Conservation (phyloP, 2,888 invertebrate genomes). For the Alviniconcha strummeri region DNA sequence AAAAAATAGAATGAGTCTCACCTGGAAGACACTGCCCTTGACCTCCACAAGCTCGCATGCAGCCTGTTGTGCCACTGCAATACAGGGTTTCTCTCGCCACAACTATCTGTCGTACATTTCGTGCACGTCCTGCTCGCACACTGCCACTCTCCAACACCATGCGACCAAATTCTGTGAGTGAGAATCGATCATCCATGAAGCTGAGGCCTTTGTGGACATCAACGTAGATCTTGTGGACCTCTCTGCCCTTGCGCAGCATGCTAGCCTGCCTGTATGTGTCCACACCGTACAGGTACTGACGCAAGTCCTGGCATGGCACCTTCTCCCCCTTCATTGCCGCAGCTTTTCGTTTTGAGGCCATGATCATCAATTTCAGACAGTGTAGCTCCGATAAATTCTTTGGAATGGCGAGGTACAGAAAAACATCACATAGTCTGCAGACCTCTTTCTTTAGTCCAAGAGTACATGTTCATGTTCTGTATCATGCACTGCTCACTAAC, state of each 20-base stretch:
- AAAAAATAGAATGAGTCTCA: slow-evolving; percentile 31
- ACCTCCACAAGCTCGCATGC: slow-evolving; percentile 64
- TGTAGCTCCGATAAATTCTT: neutral
- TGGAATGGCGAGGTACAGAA: neutral
- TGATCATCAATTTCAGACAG: neutral
- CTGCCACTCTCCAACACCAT: slow-evolving; percentile 64
- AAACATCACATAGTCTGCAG: slow-evolving; percentile 1
- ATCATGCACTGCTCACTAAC: too few species aligned
- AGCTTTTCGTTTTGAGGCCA: slow-evolving; percentile 29
- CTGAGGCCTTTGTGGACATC: slow-evolving; percentile 63
- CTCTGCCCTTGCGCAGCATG: slow-evolving; percentile 65
- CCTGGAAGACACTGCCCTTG: slow-evolving; percentile 63
- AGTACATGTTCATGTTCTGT: too few species aligned
- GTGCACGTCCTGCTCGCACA: slow-evolving; percentile 62
- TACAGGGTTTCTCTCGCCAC: slow-evolving; percentile 66
- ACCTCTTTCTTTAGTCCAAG: neutral
- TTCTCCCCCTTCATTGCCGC: slow-evolving; percentile 54
- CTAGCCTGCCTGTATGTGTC: slow-evolving; percentile 61
- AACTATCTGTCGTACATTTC: slow-evolving; percentile 66
- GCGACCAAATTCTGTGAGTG: slow-evolving; percentile 64
- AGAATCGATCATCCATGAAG: slow-evolving; percentile 64
- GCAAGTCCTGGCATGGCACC: slow-evolving; percentile 61
- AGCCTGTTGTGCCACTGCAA: slow-evolving; percentile 63
- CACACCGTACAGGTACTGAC: slow-evolving; percentile 59
- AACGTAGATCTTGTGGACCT: slow-evolving; percentile 66